Base-by-base conservation (phyloP, 2,113 vertebrate genomes). In the Myanophis thanlyinensis region DNA sequence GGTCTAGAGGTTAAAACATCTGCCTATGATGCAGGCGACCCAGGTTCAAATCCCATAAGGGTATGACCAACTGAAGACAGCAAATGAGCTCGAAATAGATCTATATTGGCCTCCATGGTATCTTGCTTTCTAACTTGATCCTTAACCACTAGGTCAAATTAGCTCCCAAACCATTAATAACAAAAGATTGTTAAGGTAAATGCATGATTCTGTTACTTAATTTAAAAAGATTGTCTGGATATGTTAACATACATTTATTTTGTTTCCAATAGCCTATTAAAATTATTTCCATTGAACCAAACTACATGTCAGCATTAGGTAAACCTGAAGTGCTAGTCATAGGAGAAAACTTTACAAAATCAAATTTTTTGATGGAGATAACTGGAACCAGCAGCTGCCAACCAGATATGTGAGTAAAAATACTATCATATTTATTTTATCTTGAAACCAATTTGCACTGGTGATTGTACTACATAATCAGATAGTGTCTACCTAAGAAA, bases 341-440 rank as follows among this genome's bases (percentile, higher is more conserved):
- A 0, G 99, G 99, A 93, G 91, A 91, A n/a, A 98, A 99, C 97
- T 98, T 99, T 30, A 94, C 94, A 20, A 98, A 98, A 2, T 98
- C 95, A 56, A 93, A 95, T 93, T 97, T 98, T 95, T 96, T 96
- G 52, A 97, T 99, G 95, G 97, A 98, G 93, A 96, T 99, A 95
- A 97, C 97, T 95, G 97, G 96, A n/a, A 94, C 97, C 90, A 95
- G 96, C 91, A 97, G 97, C 96, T 99, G 98, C 95, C 97, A 97
- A 89, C 94, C 96, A 95, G 97, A 98, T 0, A 89, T 97, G 98
- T 98, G 95, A 98, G 98, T 98, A 62, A 62, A 89, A 91, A 95
- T 47, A 93, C 48, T 46, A 46, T 10, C 25, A 3, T 51, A 47
- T 27, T 56, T 52, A 30, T 5, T 62, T 73, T 27, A 73, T 51